Evolutionary conservation across 2,888 invertebrate species (phyloP), one percentile per base, ranked within the genome.

Genomic region (Creontiades dilutus): DNA sequence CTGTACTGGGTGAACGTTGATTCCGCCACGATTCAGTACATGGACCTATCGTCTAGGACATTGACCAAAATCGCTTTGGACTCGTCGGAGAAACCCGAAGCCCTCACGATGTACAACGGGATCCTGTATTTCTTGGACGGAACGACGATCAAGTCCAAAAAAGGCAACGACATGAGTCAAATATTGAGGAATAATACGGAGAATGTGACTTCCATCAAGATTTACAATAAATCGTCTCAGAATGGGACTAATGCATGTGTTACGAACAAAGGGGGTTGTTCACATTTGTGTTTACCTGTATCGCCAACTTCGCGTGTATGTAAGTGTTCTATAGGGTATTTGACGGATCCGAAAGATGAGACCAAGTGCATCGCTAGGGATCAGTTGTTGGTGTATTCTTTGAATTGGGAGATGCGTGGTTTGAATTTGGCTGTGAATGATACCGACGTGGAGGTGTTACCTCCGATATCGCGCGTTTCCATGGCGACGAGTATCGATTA

Each of bases 401-500:
- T 95, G 92, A 95, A 96, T 92, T 96, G 96, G 94, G 97, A 97
- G 93, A 94, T 97, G 90, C 95, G 96, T 91, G 97, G 96, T 16
- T 93, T 95, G 88, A 93, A 94, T 19, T 93, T 96, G 91, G 92
- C 93, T 92, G 93, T 93, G 90, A 92, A 93, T 90, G 93, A 93
- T 86, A 92, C 92, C 80, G 75, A 91, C 78, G 48, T 93, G 19
- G 93, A 94, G 91, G 95, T 96, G 0, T 93, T 97, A 23, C 95
- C 96, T 16, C 96, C 96, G 0, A 96, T 97, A 90, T 96, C 96
- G 14, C 95, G 95, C 91, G 96, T 97, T 89, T 95, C 96, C 19
- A 95, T 96, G 93, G 97, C 97, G 0, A 95, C 96, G 68, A 95
- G 96, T 57, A 95, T 98, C 82, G 98, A 96, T 92, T 96, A 95